Evolutionary conservation across 2,888 invertebrate genomes (phyloP).

Genomic region (Orthosia gothica): DNA sequence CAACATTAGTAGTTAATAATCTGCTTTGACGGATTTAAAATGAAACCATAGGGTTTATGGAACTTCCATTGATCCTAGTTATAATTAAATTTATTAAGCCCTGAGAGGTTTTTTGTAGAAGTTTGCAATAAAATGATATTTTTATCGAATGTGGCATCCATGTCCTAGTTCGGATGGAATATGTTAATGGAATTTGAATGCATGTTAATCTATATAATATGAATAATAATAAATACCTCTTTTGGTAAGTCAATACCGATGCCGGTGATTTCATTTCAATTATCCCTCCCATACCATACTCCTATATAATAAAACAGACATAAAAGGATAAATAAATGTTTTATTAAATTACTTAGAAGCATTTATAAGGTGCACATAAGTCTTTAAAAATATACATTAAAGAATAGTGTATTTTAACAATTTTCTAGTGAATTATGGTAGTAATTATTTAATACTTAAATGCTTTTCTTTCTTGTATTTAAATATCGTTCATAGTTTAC

Average conservation of each 20-base stretch:
- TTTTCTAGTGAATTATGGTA: not conserved
- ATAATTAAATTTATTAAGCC: slow-evolving; percentile 53
- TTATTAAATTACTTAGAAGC: slow-evolving; percentile 27
- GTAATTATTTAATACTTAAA: not conserved
- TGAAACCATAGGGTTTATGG: slow-evolving; percentile 23
- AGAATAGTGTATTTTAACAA: not conserved
- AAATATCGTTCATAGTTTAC: not conserved
- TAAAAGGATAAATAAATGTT: slow-evolving; percentile 4
- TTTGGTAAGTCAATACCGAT: slow-evolving; percentile 88
- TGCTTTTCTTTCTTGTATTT: not conserved
- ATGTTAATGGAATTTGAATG: slow-evolving; percentile 91
- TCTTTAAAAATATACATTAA: not conserved
- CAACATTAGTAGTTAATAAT: slow-evolving; percentile 55
- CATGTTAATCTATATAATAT: slow-evolving; percentile 90
- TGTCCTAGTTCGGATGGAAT: slow-evolving; percentile 85
- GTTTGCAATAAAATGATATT: slow-evolving; percentile 56
- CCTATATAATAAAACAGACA: slow-evolving; percentile 16
- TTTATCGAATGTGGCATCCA: slow-evolving; percentile 77
- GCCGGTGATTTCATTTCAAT: slow-evolving; percentile 70
- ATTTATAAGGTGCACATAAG: slow-evolving; percentile 6
- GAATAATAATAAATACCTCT: slow-evolving; percentile 89
- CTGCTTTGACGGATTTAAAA: slow-evolving; percentile 32
- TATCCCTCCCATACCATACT: not conserved
- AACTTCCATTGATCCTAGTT: slow-evolving; percentile 33
- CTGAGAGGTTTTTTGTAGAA: slow-evolving; percentile 33